Evolutionary conservation across 2,113 vertebrate species (phyloP).

Genomic region (Paradisaea rubra): DNA sequence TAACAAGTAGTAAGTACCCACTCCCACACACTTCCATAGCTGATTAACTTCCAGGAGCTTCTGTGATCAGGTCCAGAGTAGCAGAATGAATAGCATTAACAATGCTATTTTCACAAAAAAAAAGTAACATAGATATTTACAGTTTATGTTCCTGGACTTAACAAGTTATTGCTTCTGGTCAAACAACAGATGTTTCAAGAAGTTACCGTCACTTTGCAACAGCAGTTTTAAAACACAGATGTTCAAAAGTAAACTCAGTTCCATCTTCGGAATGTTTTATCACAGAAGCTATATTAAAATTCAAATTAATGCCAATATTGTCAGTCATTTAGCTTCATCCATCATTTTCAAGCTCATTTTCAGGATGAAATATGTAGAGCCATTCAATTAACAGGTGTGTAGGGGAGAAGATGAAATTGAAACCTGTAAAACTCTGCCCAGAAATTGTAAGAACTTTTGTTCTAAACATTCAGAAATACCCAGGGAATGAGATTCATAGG

Average conservation of each 20-base stretch:
- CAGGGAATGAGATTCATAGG: neutral
- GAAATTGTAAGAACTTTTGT: neutral
- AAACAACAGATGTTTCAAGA: neutral
- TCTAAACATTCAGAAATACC: neutral
- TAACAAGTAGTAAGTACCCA: neutral
- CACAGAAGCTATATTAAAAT: neutral
- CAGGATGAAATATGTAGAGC: neutral
- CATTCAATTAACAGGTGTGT: neutral
- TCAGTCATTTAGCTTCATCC: neutral
- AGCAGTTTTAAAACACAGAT: neutral
- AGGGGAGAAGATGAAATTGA: neutral
- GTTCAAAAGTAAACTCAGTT: neutral
- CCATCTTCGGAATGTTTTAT: neutral
- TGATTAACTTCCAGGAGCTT: neutral
- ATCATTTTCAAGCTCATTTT: neutral
- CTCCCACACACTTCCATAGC: neutral
- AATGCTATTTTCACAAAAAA: neutral
- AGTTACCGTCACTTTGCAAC: neutral
- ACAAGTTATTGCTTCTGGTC: neutral
- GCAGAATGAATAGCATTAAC: neutral
- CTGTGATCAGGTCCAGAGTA: neutral
- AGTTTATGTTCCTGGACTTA: neutral
- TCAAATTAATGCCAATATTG: neutral
- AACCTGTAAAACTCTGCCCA: neutral
- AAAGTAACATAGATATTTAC: neutral